Conservation (phyloP, 2,113 vertebrate genomes). For the human (Homo sapiens) region DNA sequence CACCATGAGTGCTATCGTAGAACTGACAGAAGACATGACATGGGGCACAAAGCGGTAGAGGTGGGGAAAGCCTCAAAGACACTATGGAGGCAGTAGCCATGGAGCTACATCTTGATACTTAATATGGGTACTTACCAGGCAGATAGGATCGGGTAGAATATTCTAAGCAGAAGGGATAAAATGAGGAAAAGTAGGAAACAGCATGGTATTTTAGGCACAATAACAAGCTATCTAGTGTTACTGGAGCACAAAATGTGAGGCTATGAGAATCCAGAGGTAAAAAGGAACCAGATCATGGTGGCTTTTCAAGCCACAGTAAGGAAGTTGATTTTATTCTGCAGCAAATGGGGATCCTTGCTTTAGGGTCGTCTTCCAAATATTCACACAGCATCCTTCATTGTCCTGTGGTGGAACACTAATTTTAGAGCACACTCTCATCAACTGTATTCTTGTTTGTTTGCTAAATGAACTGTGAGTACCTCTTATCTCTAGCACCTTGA, state of each 20-base stretch:
- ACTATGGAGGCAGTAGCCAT: neutral
- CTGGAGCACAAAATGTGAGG: neutral
- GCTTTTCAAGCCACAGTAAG: neutral
- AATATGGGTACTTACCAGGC: neutral
- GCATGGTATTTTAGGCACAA: fast-evolving
- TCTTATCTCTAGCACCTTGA: neutral
- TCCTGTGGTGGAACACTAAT: neutral
- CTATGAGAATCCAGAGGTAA: neutral
- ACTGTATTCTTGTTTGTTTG: neutral
- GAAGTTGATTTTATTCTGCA: neutral
- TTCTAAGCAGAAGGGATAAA: neutral
- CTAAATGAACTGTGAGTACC: neutral
- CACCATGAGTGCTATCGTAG: neutral
- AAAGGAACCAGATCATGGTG: neutral
- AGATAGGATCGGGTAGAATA: neutral
- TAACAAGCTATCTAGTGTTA: neutral
- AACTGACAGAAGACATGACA: neutral
- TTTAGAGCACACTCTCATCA: neutral
- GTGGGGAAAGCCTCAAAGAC: neutral
- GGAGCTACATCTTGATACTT: neutral
- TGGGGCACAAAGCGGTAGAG: neutral
- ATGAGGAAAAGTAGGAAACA: neutral
- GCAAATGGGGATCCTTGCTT: neutral
- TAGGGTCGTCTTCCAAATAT: neutral
- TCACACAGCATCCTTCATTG: neutral